Conservation (phyloP, 2,113 vertebrate genomes). For the Accipiter virgatus region DNA sequence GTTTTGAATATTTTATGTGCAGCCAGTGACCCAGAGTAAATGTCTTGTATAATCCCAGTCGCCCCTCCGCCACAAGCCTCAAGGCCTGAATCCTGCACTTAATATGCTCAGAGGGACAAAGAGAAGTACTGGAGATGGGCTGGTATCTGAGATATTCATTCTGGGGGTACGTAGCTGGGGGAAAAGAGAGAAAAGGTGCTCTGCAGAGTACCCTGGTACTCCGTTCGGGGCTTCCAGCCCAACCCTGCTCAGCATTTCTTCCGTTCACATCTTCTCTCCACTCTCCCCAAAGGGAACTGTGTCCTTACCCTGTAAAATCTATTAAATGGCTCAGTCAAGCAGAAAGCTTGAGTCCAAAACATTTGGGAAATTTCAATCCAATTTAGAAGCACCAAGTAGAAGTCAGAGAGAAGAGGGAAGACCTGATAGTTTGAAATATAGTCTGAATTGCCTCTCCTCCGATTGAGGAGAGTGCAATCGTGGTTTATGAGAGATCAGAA, state of each 20-base stretch:
- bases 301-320: background rate
- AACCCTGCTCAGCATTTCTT: background rate
- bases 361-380: background rate
- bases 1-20: slow-evolving; percentile 30
- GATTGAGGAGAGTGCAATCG: background rate
- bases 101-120: background rate
- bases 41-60: background rate
- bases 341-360: background rate
- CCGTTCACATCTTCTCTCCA: background rate
- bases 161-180: background rate
- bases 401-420: background rate
- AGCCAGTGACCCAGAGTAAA: slow-evolving; percentile 26
- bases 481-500: background rate
- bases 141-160: background rate
- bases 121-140: background rate
- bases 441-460: background rate
- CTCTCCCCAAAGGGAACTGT: background rate
- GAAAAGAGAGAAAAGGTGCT: background rate
- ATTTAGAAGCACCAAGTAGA: background rate
- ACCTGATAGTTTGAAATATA: background rate
- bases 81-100: background rate
- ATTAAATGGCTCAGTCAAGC: background rate
- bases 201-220: background rate
- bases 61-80: background rate
- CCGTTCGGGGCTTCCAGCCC: background rate